These are phyloP conservation scores for Ctena decussata DNA, from an alignment of 2,888 invertebrate species.

Conservation along the genomic window DNA sequence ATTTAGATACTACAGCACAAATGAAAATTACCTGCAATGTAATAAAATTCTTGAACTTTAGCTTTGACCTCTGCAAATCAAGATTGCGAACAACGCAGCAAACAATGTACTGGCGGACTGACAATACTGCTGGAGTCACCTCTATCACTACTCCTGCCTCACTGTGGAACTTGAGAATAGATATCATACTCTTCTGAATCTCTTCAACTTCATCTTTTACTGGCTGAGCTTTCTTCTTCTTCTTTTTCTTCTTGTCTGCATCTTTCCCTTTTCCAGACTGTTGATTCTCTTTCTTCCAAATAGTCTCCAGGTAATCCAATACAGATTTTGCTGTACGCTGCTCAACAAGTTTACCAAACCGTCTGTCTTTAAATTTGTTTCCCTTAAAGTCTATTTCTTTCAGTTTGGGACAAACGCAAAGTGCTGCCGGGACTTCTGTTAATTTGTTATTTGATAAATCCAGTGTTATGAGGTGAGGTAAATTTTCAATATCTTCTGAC, in stretches of 20 bases:
- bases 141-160: slow-evolving; percentile 76
- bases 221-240: slow-evolving; percentile 71
- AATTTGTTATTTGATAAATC: slow-evolving; percentile 92
- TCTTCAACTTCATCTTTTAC: slow-evolving; percentile 80
- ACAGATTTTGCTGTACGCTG: slow-evolving; percentile 91
- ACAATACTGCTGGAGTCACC: slow-evolving; percentile 87
- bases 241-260: slow-evolving; percentile 68
- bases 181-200: slow-evolving; percentile 86
- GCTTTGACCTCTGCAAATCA: slow-evolving; percentile 89
- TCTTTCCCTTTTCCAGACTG: slow-evolving; percentile 69
- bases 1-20: too few species aligned
- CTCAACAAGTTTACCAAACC: slow-evolving; percentile 91
- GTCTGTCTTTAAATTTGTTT: slow-evolving; percentile 92
- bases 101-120: slow-evolving; percentile 91
- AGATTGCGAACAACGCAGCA: slow-evolving; percentile 91
- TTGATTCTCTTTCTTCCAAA: slow-evolving; percentile 77
- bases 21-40: slow-evolving; percentile 90
- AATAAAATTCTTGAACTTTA: slow-evolving; percentile 92
- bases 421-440: slow-evolving; percentile 90
- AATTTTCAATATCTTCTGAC: slow-evolving; percentile 89
- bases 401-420: slow-evolving; percentile 91
- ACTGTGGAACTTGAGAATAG: slow-evolving; percentile 85
- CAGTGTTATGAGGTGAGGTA: slow-evolving; percentile 91
- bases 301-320: slow-evolving; percentile 91
- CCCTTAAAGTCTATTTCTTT: slow-evolving; percentile 93